Base-by-base conservation (phyloP, 92 coral and sea anemone genomes). In the Pocillopora grandis region DNA sequence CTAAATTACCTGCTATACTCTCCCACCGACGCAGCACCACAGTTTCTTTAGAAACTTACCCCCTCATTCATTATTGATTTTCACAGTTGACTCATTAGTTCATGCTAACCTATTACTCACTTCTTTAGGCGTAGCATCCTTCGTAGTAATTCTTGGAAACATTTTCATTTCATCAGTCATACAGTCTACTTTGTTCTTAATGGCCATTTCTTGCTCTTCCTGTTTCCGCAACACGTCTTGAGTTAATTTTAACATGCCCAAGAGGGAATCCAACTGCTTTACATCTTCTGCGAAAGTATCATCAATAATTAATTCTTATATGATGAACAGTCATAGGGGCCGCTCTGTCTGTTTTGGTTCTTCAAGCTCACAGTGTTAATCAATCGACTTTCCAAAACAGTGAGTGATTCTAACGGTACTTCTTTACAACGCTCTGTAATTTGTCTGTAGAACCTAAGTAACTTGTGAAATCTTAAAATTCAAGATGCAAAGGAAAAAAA, bases 211-310 rank as follows among this genome's bases (percentile, higher is more conserved):
- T 69, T 62, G 80, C 20, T 77, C 80, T 36, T 36, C 71, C n/a
- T 77, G 89, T 71, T 33, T 48, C 5, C 70, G 72, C 8, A 70
- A 68, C 64, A 15, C 76, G 73, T 49, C 89, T 49, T 52, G 37
- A 67, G 73, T 72, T 58, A 62, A 42, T 58, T 20, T 70, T 66
- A n/a, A 52, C 31, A 62, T 27, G 19, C 13, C 65, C n/a, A 18
- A 48, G 72, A 60, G 14, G 18, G 12, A 52, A 64, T 62, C 60
- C 80, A 42, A 7, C 59, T 27, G 76, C 8, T 60, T 60, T 61
- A 10, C 59, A 27, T 76, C 48, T 60, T 35, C 62, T 18, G 68
- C 31, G 9, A 18, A 76, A 36, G 36, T 17, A n/a, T 62, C 17
- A 62, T 61, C 70, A 59, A 52, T 20, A 21, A 2, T 9, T 13